These are phyloP conservation scores for Holothuria glaberrima DNA, from an alignment of 35 echinoderm and acorn worm genomes.

Conservation along the genomic window DNA sequence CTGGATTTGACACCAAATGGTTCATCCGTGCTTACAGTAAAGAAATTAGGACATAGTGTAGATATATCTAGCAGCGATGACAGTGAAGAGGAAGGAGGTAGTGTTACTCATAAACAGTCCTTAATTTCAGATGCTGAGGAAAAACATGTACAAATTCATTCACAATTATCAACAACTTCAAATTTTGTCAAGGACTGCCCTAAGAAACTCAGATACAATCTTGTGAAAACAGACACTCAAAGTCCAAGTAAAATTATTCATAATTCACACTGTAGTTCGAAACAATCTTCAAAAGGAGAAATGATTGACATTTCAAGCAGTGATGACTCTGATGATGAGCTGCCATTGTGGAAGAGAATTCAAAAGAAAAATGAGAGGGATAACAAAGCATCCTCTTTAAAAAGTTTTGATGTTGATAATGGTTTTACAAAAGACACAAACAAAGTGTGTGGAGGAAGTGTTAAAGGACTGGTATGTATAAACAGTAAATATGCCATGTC, in stretches of 20 bases:
- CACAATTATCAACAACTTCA: neutral
- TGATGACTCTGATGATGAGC: conserved; percentile 51
- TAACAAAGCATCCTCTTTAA: neutral
- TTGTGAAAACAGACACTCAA: neutral
- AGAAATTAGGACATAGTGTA: neutral
- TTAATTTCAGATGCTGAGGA: neutral
- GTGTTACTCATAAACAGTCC: neutral
- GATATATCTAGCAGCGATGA: conserved; percentile 40
- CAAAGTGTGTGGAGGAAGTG: neutral
- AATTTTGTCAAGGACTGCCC: neutral
- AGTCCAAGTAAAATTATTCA: neutral
- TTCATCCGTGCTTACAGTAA: neutral
- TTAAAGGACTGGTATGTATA: neutral
- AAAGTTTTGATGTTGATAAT: neutral
- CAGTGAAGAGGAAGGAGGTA: neutral
- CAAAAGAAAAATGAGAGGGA: neutral
- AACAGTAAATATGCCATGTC: neutral
- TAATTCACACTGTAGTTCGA: neutral
- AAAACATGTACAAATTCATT: neutral
- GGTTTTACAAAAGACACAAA: neutral
- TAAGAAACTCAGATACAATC: neutral
- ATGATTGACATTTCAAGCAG: conserved; percentile 49
- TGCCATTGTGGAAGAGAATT: conserved; percentile 43
- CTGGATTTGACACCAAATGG: conserved; percentile 1
- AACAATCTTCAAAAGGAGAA: neutral